Base-by-base conservation (phyloP, 2,797 vertebrate genomes). In the Ctenopoma kingsleyae region DNA sequence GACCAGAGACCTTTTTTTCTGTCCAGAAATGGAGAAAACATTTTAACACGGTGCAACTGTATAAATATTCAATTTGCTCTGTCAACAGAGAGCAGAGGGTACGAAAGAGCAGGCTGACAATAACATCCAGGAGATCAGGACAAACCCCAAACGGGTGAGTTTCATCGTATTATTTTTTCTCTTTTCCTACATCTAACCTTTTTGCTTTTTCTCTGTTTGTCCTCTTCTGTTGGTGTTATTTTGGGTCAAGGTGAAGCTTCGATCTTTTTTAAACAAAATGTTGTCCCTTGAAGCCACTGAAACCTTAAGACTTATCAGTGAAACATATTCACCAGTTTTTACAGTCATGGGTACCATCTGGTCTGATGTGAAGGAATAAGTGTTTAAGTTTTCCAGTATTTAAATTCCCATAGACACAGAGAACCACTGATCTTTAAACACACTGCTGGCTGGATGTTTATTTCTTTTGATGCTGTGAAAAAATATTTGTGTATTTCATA, bases 401-500 rank as follows among this genome's bases (percentile, higher is more conserved):
- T 50, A 56, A 67, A 62, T 50, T 10, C 51, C 36, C 1, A 43
- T 25, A 59, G 55, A 40, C 55, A 59, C 50, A 48, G 49, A 60
- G 44, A 67, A 44, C n/a, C 44, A n/a, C 27, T 49, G 43, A 61
- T 62, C 22, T 61, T 8, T 41, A 4, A 48, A 75, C 40, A 27
- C 48, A 52, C 56, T 56, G 62, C 43, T 47, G n/a, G 67, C 44
- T 66, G 44, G 72, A 62, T 47, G 65, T 49, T 60, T 41, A 32
- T 44, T 25, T 11, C 55, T 6, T 53, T 40, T 66, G 62, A 19
- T 59, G 36, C 30, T 32, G 30, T 32, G 30, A 32, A 32, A 32
- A 32, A 32, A 1, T 6, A 32, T 32, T 32, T 32, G 8, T 32
- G 5, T 32, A 32, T 32, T 32, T 32, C 30, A 32, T 32, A 32